These are phyloP conservation scores for Eugnorisma glareosa DNA, from an alignment of 2,888 invertebrate genomes.

Conservation along the genomic window DNA sequence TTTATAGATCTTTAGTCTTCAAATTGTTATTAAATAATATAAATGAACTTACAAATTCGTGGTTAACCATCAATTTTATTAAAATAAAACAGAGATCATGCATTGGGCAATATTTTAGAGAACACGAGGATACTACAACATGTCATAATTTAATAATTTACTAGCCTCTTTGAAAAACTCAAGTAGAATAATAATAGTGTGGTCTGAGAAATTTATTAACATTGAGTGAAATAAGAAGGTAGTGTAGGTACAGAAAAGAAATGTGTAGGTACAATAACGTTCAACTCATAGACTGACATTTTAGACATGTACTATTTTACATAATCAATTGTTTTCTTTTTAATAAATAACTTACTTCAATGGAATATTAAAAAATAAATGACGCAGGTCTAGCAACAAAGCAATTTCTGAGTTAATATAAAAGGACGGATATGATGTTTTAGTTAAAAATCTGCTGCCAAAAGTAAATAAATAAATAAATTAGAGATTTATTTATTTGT, in stretches of 20 bases:
- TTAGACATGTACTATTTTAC: neutral
- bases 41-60: conserved; percentile 34
- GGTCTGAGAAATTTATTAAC: neutral
- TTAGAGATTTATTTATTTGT: neutral
- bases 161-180: conserved; percentile 2
- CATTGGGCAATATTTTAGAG: conserved; percentile 32
- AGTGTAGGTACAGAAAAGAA: neutral
- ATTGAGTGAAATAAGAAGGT: neutral
- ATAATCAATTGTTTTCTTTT: neutral
- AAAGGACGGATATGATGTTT: conserved; percentile 59
- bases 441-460: conserved; percentile 39
- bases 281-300: neutral
- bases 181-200: neutral
- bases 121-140: conserved; percentile 8
- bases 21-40: conserved; percentile 22
- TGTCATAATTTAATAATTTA: neutral
- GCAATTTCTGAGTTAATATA: conserved; percentile 27
- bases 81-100: conserved; percentile 57
- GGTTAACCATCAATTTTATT: conserved; percentile 37
- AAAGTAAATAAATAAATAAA: conserved; percentile 20
- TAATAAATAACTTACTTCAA: neutral
- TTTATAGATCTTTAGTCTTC: neutral
- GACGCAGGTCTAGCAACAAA: neutral
- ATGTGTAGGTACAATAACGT: neutral
- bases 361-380: neutral